phyloP scores from a whole-genome alignment of 1,140 invertebrate species.

The Lysiphlebus fabarum region DNA sequence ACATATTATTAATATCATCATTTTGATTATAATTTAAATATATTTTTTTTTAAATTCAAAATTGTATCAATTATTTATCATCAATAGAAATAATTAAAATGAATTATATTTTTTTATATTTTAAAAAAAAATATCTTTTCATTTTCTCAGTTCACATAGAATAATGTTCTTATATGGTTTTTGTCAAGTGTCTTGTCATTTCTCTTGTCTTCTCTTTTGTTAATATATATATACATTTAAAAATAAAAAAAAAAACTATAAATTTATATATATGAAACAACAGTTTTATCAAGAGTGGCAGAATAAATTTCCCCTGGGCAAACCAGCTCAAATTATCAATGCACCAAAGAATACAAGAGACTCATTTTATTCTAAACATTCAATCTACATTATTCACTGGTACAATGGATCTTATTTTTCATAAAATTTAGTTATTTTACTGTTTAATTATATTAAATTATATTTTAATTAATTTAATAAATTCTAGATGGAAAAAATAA shows the following conservation, averaged over 20 bases:
- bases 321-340: slow-evolving; percentile 34
- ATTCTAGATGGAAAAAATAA: too few relatives aligned
- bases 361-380: slow-evolving; percentile 11
- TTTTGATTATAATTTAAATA: too few relatives aligned
- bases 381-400: background rate
- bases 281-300: slow-evolving; percentile 33
- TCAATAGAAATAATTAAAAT: background rate
- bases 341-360: slow-evolving; percentile 30
- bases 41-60: too few relatives aligned
- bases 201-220: slow-evolving; percentile 25
- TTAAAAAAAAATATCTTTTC: background rate
- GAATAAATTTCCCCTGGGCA: slow-evolving; percentile 42
- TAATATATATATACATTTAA: slow-evolving; percentile 24
- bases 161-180: too few relatives aligned
- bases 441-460: too few relatives aligned
- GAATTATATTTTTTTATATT: background rate
- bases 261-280: slow-evolving; percentile 36
- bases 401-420: too few relatives aligned
- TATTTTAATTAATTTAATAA: too few relatives aligned
- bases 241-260: slow-evolving; percentile 25
- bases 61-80: too few relatives aligned
- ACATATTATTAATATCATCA: too few relatives aligned
- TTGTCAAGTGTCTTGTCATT: slow-evolving; percentile 19
- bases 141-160: background rate
- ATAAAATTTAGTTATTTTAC: too few relatives aligned